Evolutionary conservation across 2,797 vertebrate genomes (phyloP), one percentile per base, ranked within the genome.

Genomic region (Amazona finschi): DNA sequence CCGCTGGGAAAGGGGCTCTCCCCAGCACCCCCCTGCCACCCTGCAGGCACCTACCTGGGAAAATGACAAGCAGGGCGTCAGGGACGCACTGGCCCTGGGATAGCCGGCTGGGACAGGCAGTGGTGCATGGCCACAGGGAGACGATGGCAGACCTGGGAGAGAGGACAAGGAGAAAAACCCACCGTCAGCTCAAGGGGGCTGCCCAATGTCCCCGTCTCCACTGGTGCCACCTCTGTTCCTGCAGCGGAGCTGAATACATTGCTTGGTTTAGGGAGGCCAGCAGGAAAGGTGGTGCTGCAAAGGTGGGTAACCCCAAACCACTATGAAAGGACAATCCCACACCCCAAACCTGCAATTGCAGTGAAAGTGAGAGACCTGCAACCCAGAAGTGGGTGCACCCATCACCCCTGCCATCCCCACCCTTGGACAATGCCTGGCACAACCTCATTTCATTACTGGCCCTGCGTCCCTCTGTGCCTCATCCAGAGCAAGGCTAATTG

Each of bases 401-500:
- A 19, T 18, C 0, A 0, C 38, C 21, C 61, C 36, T 25, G 7
- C n/a, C 66, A 8, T 12, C 50, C 47, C 39, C 3, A 13, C 24
- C 31, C 38, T 71, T 13, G 0, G 0, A 13, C 0, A 0, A 44
- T 0, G 24, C 38, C 92, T 69, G 31, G 78, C 3, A 0, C 50
- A 50, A 60, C 78, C 13, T 0, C 80, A 31, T 87, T 95, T 97
- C 90, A 97, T 97, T 96, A 96, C 46, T 1, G 3, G 62, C 61
- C n/a, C 81, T 13, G 0, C 0, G 5, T 93, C 80, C 81, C 91
- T 81, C 85, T 49, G 89, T 28, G 84, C 85, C 92, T 93, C 4
- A 0, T 75, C 41, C 95, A 93, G 91, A 93, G 85, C 82, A 61
- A 70, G 33, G 87, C 93, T 97, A 97, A 97, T 91, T 96, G 97